Evolutionary conservation across 2,113 vertebrate species (phyloP).

Genomic region (Seriola quinqueradiata): DNA sequence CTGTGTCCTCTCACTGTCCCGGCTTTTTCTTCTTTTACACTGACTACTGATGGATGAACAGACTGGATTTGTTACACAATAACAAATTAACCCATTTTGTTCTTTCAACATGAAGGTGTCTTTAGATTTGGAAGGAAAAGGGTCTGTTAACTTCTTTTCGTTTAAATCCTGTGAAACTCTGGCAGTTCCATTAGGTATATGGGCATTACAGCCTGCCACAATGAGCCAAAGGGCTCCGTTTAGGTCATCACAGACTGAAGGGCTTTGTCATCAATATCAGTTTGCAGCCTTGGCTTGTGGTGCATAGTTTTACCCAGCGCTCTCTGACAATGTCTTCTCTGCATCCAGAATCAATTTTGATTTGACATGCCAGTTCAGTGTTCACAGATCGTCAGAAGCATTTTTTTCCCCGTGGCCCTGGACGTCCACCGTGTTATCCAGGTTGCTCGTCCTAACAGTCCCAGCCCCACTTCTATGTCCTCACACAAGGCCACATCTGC

Average conservation of each 20-base stretch:
- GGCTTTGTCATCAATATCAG: constrained; percentile 62
- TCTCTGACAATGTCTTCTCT: constrained; percentile 19
- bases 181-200: constrained; percentile 39
- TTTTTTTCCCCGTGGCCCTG: neutral
- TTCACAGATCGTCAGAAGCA: constrained; percentile 43
- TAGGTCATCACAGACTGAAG: constrained; percentile 59
- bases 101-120: constrained; percentile 7
- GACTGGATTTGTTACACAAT: neutral
- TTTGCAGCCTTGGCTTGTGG: constrained; percentile 36
- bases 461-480: constrained; percentile 2
- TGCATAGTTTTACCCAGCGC: constrained; percentile 9
- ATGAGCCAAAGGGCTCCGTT: constrained; percentile 45
- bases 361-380: constrained; percentile 60
- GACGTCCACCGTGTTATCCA: neutral
- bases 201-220: constrained; percentile 66
- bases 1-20: neutral
- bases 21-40: neutral
- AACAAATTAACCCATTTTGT: neutral
- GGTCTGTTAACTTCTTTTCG: neutral
- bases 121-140: constrained; percentile 37
- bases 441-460: constrained; percentile 20
- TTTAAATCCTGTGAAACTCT: constrained; percentile 50
- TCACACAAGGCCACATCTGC: constrained; percentile 23
- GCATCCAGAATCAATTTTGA: constrained; percentile 34
- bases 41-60: constrained; percentile 27